Base-by-base conservation (phyloP, 2,888 invertebrate genomes). In the Lasioglossum calceatum region DNA sequence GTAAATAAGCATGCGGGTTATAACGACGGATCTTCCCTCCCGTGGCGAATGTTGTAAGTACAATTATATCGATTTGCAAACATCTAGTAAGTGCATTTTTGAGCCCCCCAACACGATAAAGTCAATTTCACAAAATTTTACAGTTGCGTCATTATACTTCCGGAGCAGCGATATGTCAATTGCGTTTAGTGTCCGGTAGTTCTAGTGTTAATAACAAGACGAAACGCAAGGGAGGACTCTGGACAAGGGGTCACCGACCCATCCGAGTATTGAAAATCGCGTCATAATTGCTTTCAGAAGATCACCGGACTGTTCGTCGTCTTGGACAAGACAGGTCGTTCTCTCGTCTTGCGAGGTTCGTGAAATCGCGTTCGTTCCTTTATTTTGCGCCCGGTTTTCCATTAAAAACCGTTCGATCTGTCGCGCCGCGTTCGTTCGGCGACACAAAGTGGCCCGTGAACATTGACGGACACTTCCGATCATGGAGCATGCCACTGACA, bases 371-470 rank as follows among this genome's bases (percentile, higher is more conserved):
- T 16, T 23, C 44, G n/a, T 71, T 81, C 78, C 78, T 81, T 81
- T 78, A 58, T 71, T 78, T 72, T 64, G 72, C 50, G 16, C 47
- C 61, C 32, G 39, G 36, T 23, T 79, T 78, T 72, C 72, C 71
- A 82, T 82, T 82, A 82, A 79, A 82, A 82, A 82, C 61, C 72
- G 54, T 78, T 79, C 81, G 81, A 72, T 81, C 79, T 23, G 47
- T 27, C 4, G 39, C 71, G 39, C 12, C 70, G 70, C 70, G 36
- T 10, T 67, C 36, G 19, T 70, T 23, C 67, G 8, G 10, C 39
- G 23, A 23, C 70, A 70, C 42, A 70, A 70, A 70, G 70, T 23
- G 67, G 67, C 67, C 36, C 36, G 19, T 16, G 70, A 23, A 39
- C 70, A 39, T 36, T 70, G 36, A 32, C 71, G 70, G 61, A 39